Percentiles rank a stretch among this genome's conserved stretches.
These are phyloP conservation scores for Caranx melampygus DNA, from an alignment of 2,113 vertebrate genomes.

Conservation along the genomic window DNA sequence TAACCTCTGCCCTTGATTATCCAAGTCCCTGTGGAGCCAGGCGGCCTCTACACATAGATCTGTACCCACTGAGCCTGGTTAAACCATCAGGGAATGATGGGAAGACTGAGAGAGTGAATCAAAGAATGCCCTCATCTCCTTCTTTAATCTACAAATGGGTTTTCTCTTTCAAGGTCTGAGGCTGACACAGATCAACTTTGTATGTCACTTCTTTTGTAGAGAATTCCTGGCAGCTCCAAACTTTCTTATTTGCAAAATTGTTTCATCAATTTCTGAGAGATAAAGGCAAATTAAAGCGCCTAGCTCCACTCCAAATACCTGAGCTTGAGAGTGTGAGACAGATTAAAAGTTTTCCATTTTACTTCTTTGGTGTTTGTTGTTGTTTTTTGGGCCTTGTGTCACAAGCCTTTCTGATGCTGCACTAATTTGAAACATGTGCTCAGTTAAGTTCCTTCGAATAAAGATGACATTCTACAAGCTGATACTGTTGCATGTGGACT, in stretches of 20 bases:
- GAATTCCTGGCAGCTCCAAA: constrained; percentile 27
- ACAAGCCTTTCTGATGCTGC: neutral
- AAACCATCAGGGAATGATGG: constrained; percentile 12
- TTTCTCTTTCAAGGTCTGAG: constrained; percentile 39
- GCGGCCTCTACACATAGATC: constrained; percentile 8
- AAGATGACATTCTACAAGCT: neutral
- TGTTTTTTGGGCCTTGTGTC: neutral
- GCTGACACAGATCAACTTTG: constrained; percentile 6
- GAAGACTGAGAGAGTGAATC: constrained; percentile 30
- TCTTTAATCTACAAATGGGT: constrained; percentile 70
- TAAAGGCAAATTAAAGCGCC: constrained; percentile 3
- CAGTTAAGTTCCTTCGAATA: neutral
- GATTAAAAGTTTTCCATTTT: neutral
- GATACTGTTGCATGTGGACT: too few species aligned
- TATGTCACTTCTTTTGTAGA: neutral
- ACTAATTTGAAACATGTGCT: neutral
- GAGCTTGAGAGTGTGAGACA: neutral
- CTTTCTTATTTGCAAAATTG: constrained; percentile 50
- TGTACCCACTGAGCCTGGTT: constrained; percentile 26
- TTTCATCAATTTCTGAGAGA: constrained; percentile 24
- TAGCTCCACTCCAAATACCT: neutral
- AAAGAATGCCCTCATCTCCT: constrained; percentile 29
- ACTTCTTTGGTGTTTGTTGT: neutral
- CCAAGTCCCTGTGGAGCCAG: constrained; percentile 37
- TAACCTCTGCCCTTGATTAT: constrained; percentile 59